Base-by-base conservation (phyloP, 2,113 vertebrate species). In the Excalfactoria chinensis region DNA sequence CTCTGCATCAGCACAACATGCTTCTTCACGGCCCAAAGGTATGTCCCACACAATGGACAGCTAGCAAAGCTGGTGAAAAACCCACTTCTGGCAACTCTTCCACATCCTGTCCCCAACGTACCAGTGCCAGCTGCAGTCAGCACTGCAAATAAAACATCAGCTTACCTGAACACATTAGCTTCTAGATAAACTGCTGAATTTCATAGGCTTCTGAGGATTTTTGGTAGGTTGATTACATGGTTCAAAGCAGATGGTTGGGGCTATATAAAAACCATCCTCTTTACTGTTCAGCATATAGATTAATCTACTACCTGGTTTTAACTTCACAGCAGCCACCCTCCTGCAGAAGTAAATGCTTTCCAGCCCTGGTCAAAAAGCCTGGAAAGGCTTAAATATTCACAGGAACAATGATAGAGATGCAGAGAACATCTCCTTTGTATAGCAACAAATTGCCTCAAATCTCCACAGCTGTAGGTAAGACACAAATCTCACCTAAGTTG, bases 401-500 rank as follows among this genome's bases (percentile, higher is more conserved):
- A 41, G 64, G 43, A 22, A 18, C 14, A 13, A 43, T 40, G 59
- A 55, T 49, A 67, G 53, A 68, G 48, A 23, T 11, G 79, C 55
- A 51, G 25, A 66, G 62, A 37, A 32, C 13, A 28, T 80, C 44
- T 75, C 49, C 81, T 51, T n/a, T 26, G n/a, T 66, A 49, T 23
- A 26, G 68, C 1, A 0, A 35, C 1, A 0, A 41, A 66, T 28
- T 26, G 19, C 53, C 84, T n/a, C 5, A 40, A 55, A 35, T 8
- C 46, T 79, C 76, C 58, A 7, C 41, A 44, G 59, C 53, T 21
- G 48, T 19, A 48, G 37, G 22, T 64, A 70, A 53, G 46, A 10
- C 44, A 73, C 69, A 64, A 58, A 67, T 11, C 40, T 56, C 49
- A 15, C 55, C 67, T 37, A 43, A 2, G 3, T 0, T 64, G 79